phyloP scores from a whole-genome alignment of 2,797 vertebrate genomes.

The Centropyge bicolor region DNA sequence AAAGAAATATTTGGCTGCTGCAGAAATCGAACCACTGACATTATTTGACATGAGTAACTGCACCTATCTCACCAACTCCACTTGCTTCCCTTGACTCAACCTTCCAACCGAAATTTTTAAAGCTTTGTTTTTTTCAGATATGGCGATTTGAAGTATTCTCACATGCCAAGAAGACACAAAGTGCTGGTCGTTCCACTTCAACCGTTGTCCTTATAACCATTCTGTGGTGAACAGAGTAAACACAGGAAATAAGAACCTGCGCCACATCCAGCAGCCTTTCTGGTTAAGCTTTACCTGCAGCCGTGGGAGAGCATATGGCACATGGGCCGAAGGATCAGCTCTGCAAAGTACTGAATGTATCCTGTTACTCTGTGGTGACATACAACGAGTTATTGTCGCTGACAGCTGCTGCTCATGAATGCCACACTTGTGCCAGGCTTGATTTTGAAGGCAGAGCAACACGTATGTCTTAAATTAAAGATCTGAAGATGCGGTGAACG shows the following conservation, averaged over 20 bases:
- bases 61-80: no score
- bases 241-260: conserved; percentile 21
- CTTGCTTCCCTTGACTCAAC: background rate
- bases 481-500: background rate
- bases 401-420: conserved; percentile 70
- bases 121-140: background rate
- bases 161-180: background rate
- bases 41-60: background rate
- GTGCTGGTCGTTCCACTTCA: background rate
- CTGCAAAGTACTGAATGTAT: conserved; percentile 35
- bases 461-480: conserved; percentile 36
- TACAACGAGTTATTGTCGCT: conserved; percentile 47
- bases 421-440: conserved; percentile 49
- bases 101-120: background rate
- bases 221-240: background rate
- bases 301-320: conserved; percentile 70
- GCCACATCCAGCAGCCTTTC: conserved; percentile 14
- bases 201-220: background rate
- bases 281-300: conserved; percentile 67
- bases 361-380: conserved; percentile 65
- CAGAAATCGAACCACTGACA: background rate
- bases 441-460: conserved; percentile 26
- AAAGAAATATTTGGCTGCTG: background rate
- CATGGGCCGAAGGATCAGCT: conserved; percentile 59
- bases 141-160: background rate